Conservation (phyloP, 2,113 vertebrate species). For the Halichoeres trimaculatus region DNA sequence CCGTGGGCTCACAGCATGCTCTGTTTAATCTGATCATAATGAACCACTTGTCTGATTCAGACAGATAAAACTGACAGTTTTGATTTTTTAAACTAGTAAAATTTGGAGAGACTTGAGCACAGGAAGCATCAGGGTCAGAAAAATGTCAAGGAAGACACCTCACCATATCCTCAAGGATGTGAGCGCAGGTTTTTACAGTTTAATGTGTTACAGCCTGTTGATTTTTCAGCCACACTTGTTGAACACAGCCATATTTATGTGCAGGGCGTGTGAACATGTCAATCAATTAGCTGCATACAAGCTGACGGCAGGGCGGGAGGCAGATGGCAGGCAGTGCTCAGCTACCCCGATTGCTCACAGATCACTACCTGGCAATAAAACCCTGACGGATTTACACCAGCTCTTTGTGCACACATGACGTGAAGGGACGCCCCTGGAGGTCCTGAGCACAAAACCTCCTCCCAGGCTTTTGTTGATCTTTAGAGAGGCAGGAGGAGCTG, state of each 20-base stretch:
- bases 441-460: slow-evolving; percentile 27
- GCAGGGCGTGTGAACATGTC: slow-evolving; percentile 24
- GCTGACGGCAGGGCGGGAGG: slow-evolving; percentile 2
- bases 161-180: too few relatives aligned
- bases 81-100: too few relatives aligned
- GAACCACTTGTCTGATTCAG: too few relatives aligned
- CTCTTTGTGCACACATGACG: slow-evolving; percentile 48
- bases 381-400: slow-evolving; percentile 31
- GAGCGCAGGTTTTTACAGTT: neutral
- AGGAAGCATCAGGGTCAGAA: too few relatives aligned
- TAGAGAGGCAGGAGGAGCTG: slow-evolving; percentile 23
- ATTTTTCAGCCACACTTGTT: slow-evolving; percentile 39
- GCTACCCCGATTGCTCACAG: slow-evolving; percentile 46
- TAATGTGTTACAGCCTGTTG: neutral
- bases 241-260: slow-evolving; percentile 25
- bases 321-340: slow-evolving; percentile 54
- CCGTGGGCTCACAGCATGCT: too few relatives aligned
- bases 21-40: too few relatives aligned
- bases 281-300: slow-evolving; percentile 17
- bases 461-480: slow-evolving; percentile 40
- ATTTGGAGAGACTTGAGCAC: too few relatives aligned
- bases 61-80: too few relatives aligned
- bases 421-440: slow-evolving; percentile 39
- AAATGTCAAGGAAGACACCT: too few relatives aligned
- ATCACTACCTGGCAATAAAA: slow-evolving; percentile 61